A percentile compares a stretch with the other conserved stretches of the same genome.
These are phyloP conservation scores for Pyrgilauda ruficollis DNA, from an alignment of 2,113 vertebrate genomes.

Conservation along the genomic window DNA sequence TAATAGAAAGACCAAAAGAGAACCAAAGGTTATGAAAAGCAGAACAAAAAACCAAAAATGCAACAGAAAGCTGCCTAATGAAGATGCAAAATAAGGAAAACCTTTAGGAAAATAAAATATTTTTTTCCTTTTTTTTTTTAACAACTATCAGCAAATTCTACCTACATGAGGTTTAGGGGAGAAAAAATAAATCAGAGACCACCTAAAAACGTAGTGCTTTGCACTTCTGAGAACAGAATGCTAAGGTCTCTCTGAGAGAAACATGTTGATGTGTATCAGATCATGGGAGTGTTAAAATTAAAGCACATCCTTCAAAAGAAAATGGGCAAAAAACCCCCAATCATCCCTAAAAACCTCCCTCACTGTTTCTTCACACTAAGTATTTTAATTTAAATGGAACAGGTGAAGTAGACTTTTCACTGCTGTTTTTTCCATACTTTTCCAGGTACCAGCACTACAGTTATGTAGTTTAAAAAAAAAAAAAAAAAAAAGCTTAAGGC, in stretches of 20 bases:
- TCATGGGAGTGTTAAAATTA: neutral
- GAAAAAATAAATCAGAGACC: neutral
- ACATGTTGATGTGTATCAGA: neutral
- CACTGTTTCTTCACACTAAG: neutral
- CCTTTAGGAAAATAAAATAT: accelerated
- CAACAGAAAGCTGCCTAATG: neutral
- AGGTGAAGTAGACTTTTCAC: neutral
- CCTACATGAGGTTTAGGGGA: accelerated
- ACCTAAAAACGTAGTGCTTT: neutral
- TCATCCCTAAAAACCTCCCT: neutral
- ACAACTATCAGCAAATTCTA: neutral
- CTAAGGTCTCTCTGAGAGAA: neutral
- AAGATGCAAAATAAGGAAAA: neutral
- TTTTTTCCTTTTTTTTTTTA: neutral
- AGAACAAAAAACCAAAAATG: neutral
- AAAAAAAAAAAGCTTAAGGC: neutral
- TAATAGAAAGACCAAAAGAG: neutral
- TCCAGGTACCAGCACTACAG: neutral
- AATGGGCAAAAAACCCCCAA: neutral
- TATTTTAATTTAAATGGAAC: neutral
- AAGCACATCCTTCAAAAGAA: neutral
- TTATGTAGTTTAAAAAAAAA: neutral
- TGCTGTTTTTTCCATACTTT: neutral
- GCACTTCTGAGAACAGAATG: neutral
- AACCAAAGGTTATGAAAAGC: neutral